Evolutionary conservation across 2,113 vertebrate genomes (phyloP).

Genomic region (Felis chaus): DNA sequence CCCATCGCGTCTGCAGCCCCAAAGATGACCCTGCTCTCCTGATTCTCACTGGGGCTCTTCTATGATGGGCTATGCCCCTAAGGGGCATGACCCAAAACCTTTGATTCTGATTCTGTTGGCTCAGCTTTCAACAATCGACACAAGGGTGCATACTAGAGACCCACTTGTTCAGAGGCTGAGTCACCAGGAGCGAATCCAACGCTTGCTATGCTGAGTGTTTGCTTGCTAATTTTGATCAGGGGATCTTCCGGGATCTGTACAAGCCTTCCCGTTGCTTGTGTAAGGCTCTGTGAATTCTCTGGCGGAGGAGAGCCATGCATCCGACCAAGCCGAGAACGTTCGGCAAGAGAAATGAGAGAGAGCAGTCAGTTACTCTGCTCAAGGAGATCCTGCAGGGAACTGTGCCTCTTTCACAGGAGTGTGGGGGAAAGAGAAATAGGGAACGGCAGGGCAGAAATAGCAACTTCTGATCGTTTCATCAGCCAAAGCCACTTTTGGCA

Average conservation of each 20-base stretch:
- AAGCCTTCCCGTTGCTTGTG: background rate
- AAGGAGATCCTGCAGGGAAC: background rate
- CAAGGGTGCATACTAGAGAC: too few species aligned
- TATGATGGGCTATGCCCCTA: too few species aligned
- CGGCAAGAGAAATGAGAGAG: background rate
- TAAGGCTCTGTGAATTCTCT: background rate
- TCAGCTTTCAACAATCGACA: background rate
- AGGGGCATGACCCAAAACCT: background rate
- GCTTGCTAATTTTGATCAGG: background rate
- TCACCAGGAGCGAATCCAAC: background rate
- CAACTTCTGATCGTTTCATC: background rate
- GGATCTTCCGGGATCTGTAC: background rate
- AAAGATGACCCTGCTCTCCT: background rate
- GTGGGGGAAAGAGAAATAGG: background rate
- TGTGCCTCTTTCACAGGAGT: background rate
- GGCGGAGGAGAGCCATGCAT: background rate
- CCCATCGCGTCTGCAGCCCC: too few species aligned
- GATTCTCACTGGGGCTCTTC: background rate
- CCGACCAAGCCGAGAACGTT: too few species aligned
- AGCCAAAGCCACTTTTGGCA: background rate
- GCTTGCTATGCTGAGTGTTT: background rate
- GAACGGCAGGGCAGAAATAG: background rate
- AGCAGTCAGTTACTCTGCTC: background rate
- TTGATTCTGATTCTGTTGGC: background rate
- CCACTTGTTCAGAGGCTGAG: too few species aligned